A percentile compares a stretch with the other conserved stretches of the same genome.
Evolutionary conservation across 2,113 vertebrate genomes (phyloP).

Genomic region (Chiloscyllium plagiosum): DNA sequence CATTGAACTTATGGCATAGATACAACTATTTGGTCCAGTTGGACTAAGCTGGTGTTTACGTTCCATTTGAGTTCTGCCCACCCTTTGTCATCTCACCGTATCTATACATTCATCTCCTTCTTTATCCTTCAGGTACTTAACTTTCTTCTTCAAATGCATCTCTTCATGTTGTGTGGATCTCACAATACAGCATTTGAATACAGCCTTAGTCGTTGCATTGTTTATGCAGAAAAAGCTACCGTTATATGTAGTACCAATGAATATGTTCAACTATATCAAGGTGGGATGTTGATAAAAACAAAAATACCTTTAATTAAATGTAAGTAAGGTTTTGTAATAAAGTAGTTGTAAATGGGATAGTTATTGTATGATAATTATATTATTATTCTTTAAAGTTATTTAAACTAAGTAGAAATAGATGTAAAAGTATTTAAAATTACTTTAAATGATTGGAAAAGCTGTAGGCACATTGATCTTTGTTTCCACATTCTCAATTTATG

Average conservation of each 20-base stretch:
- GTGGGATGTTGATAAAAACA: neutral
- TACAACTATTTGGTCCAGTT: neutral
- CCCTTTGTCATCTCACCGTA: neutral
- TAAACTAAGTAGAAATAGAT: neutral
- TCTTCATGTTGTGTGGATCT: neutral
- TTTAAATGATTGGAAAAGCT: neutral
- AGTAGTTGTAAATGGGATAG: neutral
- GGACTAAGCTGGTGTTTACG: neutral
- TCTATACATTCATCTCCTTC: neutral
- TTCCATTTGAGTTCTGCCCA: neutral
- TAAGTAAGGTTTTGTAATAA: neutral
- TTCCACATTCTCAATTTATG: neutral
- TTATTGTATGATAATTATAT: neutral
- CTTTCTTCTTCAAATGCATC: neutral
- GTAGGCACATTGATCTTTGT: neutral
- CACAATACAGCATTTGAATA: neutral
- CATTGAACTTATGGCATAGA: neutral
- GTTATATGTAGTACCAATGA: neutral
- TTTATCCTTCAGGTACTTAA: neutral
- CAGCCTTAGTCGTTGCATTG: neutral
- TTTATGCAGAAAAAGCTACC: neutral
- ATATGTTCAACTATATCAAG: neutral
- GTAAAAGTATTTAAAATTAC: neutral
- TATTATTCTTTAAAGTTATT: neutral
- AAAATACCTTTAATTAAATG: neutral